These are phyloP conservation scores for Cygnus atratus DNA, from an alignment of 2,113 vertebrate genomes.

Conservation along the genomic window DNA sequence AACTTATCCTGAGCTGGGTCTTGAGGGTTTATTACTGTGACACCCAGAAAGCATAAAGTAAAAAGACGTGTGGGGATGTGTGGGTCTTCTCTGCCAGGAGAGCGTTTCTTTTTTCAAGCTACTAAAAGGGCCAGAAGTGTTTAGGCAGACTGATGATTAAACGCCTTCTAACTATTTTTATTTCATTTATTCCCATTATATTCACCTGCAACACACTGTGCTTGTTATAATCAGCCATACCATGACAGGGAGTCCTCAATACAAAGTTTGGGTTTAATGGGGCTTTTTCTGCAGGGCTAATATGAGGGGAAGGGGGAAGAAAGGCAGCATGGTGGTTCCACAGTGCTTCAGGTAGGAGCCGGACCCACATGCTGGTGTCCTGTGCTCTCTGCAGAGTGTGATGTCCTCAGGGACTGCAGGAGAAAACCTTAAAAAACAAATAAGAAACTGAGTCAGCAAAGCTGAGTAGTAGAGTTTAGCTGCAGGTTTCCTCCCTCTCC, in stretches of 20 bases:
- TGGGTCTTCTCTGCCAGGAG: not conserved
- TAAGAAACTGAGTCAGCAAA: not conserved
- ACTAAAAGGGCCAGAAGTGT: not conserved
- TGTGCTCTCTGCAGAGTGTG: not conserved
- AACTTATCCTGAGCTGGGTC: rapidly evolving
- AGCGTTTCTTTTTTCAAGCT: not conserved
- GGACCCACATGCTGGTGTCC: not conserved
- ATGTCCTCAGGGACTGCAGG: not conserved
- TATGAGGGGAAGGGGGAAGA: not conserved
- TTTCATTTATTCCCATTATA: not conserved
- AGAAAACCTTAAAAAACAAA: not conserved
- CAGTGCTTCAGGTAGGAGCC: not conserved
- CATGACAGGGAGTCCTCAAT: rapidly evolving
- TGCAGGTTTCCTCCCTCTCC: not conserved
- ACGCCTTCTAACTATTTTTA: not conserved
- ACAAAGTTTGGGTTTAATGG: not conserved
- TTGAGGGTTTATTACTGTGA: rapidly evolving
- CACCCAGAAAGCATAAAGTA: not conserved
- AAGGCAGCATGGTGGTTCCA: not conserved
- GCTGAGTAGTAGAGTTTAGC: rapidly evolving
- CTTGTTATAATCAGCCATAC: rapidly evolving
- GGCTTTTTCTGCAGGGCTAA: not conserved
- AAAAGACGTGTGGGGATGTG: rapidly evolving
- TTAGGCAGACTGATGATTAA: not conserved
- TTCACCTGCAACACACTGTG: no score